Percentiles rank a stretch among this genome's conserved stretches.
Evolutionary conservation across 30 jellyfish, hydroid and myxozoan species (phyloP).

Genomic region (Aurelia sp.): DNA sequence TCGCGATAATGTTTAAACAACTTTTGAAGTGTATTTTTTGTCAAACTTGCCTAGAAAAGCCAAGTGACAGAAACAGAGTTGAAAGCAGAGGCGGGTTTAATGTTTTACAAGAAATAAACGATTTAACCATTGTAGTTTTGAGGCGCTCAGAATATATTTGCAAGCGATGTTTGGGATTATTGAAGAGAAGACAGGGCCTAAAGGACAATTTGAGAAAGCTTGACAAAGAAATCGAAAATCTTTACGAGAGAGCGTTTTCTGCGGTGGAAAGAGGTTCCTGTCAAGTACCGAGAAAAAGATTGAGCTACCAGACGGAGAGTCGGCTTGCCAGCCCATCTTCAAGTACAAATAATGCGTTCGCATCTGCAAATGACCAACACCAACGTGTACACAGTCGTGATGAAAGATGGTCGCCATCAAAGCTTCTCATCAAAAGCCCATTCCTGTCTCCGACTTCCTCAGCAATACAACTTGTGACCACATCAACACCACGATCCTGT

Average conservation of each 20-base stretch:
- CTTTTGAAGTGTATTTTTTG: slow-evolving; percentile 10
- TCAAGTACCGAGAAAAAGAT: background rate
- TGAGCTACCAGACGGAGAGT: too few species aligned
- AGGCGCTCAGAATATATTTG: slow-evolving; percentile 27
- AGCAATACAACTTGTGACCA: slow-evolving; percentile 7
- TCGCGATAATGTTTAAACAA: background rate
- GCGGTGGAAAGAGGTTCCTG: background rate
- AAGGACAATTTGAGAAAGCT: slow-evolving; percentile 12
- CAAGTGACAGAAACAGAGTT: slow-evolving; percentile 10
- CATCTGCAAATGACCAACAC: too few species aligned
- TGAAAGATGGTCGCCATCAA: slow-evolving; percentile 22
- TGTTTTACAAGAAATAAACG: slow-evolving; percentile 16
- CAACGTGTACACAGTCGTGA: background rate
- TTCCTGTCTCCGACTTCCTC: slow-evolving; percentile 10
- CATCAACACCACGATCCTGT: slow-evolving; percentile 17
- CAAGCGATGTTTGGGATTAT: slow-evolving; percentile 20
- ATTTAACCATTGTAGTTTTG: slow-evolving; percentile 14
- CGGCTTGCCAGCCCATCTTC: too few species aligned
- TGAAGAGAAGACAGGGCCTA: slow-evolving; percentile 29
- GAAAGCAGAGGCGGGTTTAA: slow-evolving; percentile 20
- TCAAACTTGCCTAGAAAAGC: slow-evolving; percentile 14
- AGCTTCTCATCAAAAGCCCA: slow-evolving; percentile 17
- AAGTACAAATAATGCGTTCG: too few species aligned
- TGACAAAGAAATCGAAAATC: slow-evolving; percentile 18
- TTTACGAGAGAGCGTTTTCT: slow-evolving; percentile 5